Conservation (phyloP, 2,888 invertebrate species). For the Callimorpha dominula region DNA sequence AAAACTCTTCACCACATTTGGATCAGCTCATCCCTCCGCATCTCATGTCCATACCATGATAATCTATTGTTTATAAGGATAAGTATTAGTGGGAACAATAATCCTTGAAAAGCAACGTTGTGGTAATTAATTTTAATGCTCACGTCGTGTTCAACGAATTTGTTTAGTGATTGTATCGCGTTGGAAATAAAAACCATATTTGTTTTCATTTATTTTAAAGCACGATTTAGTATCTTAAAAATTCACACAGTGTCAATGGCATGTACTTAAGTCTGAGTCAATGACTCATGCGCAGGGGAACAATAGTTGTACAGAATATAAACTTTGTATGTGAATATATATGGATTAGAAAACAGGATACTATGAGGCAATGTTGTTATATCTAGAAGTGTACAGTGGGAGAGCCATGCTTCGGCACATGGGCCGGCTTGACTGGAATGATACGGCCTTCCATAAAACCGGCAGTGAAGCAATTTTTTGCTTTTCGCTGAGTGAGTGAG, state of each 20-base stretch:
- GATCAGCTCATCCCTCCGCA: too few species aligned
- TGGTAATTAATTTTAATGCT: background rate
- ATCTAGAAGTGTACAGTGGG: background rate
- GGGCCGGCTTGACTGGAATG: too few species aligned
- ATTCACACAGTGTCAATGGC: slow-evolving; percentile 18
- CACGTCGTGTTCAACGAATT: background rate
- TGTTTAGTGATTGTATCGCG: background rate
- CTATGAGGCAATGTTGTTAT: background rate
- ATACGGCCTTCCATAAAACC: too few species aligned
- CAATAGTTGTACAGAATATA: slow-evolving; percentile 14
- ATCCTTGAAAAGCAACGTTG: background rate
- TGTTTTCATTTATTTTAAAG: background rate
- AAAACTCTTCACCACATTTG: too few species aligned
- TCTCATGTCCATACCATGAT: too few species aligned
- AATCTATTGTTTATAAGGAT: background rate
- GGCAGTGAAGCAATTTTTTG: too few species aligned
- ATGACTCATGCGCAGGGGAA: slow-evolving; percentile 22
- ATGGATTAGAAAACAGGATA: background rate
- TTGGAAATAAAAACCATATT: background rate
- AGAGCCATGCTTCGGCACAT: too few species aligned
- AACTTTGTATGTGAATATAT: slow-evolving; percentile 1
- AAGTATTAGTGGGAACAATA: background rate
- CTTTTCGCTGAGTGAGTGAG: too few species aligned
- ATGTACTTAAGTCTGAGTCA: slow-evolving; percentile 16
- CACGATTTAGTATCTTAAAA: background rate